Evolutionary conservation across 2,888 invertebrate species (phyloP).

Genomic region (Tetranychus piercei): DNA sequence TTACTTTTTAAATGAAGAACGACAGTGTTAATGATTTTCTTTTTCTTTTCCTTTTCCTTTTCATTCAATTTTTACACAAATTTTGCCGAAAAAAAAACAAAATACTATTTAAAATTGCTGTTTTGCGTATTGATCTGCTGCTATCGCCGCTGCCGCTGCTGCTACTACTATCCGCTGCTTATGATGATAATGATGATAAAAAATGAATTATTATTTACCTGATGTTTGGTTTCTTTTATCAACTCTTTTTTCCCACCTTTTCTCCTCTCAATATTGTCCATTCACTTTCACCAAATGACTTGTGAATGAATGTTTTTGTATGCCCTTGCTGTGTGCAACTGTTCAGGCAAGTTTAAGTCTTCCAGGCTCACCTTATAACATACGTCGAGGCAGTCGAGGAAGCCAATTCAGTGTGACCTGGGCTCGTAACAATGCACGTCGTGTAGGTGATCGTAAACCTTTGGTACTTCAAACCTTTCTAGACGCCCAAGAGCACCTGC

Average conservation of each 20-base stretch:
- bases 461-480: slow-evolving; percentile 81
- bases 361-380: slow-evolving; percentile 88
- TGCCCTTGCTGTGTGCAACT: too few species aligned
- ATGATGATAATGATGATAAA: too few species aligned
- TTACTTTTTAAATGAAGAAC: neutral
- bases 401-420: slow-evolving; percentile 52
- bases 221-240: too few species aligned
- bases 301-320: neutral
- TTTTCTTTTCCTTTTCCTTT: neutral
- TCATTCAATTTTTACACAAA: neutral
- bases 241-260: too few species aligned
- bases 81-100: neutral
- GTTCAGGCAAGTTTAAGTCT: slow-evolving; percentile 80
- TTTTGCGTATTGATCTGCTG: too few species aligned
- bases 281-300: neutral
- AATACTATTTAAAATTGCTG: too few species aligned
- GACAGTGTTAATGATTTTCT: neutral
- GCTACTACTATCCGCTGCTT: too few species aligned
- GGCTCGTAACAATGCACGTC: slow-evolving; percentile 50
- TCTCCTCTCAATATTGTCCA: neutral
- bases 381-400: slow-evolving; percentile 68
- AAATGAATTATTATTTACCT: too few species aligned
- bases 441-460: slow-evolving; percentile 65
- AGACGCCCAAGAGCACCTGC: slow-evolving; percentile 60
- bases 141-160: too few species aligned